Conservation (phyloP, 2,888 invertebrate genomes). For the Caenorhabditis drosophilae region DNA sequence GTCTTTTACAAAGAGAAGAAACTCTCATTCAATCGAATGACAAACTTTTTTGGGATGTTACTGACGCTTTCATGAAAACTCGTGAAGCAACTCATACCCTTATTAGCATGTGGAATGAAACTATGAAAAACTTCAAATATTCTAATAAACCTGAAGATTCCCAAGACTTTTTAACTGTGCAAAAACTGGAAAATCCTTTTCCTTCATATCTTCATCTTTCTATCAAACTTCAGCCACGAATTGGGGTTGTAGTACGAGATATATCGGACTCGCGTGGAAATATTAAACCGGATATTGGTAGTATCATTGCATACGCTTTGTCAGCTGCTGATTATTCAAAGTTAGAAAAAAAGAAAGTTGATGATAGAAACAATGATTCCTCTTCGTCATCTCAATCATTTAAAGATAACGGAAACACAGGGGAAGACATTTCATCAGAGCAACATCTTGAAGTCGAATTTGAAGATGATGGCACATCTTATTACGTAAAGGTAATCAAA, state of each 20-base stretch:
- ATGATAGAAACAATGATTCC: constrained; percentile 22
- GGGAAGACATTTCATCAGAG: constrained; percentile 17
- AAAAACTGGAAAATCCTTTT: constrained; percentile 56
- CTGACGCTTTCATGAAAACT: constrained; percentile 47
- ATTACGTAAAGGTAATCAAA: constrained; percentile 79
- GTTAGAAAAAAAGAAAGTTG: too few relatives aligned
- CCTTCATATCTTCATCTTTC: constrained; percentile 51
- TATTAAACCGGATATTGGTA: constrained; percentile 64
- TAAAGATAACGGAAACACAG: constrained; percentile 9
- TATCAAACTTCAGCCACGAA: constrained; percentile 42
- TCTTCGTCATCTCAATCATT: constrained; percentile 6
- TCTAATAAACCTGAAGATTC: constrained; percentile 9
- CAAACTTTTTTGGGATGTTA: constrained; percentile 31
- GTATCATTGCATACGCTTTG: constrained; percentile 82
- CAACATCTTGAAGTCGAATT: constrained; percentile 73
- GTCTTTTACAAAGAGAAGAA: constrained; percentile 13
- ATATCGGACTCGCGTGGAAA: constrained; percentile 51
- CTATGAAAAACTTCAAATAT: constrained; percentile 22
- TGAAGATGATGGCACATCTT: constrained; percentile 78
- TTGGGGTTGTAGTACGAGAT: constrained; percentile 60
- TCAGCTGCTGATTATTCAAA: constrained; percentile 78
- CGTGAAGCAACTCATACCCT: constrained; percentile 53
- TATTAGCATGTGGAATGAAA: constrained; percentile 57
- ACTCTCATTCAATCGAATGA: constrained; percentile 27
- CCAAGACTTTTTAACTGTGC: constrained; percentile 13